These are phyloP conservation scores for Acanthornis magna DNA, from an alignment of 2,797 vertebrate species.

Conservation along the genomic window DNA sequence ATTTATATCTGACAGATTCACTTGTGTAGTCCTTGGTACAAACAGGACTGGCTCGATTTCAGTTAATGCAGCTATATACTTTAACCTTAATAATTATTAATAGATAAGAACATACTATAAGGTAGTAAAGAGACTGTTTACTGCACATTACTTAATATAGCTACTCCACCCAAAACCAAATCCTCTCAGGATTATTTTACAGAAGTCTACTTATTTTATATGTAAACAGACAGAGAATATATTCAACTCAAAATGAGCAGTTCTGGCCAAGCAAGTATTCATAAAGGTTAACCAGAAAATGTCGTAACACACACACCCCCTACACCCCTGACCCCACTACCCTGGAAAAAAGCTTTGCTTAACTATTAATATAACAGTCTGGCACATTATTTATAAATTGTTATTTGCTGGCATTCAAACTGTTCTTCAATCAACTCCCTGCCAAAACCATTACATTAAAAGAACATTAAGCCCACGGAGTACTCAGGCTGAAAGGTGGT, in stretches of 20 bases:
- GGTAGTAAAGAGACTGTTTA: background rate
- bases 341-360: background rate
- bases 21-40: background rate
- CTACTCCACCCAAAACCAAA: background rate
- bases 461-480: background rate
- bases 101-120: background rate
- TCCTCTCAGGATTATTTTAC: background rate
- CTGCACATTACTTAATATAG: background rate
- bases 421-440: background rate
- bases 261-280: background rate
- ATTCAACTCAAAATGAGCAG: background rate
- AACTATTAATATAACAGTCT: background rate
- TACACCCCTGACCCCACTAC: background rate
- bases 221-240: background rate
- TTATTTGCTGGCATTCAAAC: background rate
- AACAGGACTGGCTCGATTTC: background rate
- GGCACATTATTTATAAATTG: background rate
- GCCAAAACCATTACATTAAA: background rate
- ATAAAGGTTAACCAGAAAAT: background rate
- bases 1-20: background rate
- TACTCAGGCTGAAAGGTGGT: background rate
- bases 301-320: background rate
- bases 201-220: background rate
- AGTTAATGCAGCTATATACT: background rate
- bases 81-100: background rate